phyloP scores from a whole-genome alignment of 2,113 vertebrate genomes.

The Oenanthe oenanthe region DNA sequence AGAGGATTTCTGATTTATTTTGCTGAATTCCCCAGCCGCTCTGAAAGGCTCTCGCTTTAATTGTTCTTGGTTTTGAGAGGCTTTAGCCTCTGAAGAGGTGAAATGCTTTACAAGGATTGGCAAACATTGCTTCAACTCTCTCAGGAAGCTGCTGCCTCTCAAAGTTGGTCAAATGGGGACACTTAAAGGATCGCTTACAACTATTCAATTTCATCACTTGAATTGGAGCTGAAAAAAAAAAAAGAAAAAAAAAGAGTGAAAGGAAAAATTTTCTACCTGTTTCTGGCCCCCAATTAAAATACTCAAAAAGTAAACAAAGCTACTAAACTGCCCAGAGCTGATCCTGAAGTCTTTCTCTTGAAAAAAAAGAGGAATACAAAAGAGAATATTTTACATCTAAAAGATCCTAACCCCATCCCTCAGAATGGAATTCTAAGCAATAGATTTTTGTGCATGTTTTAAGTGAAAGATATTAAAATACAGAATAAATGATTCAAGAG shows the following conservation, averaged over 20 bases:
- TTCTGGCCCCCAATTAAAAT: neutral
- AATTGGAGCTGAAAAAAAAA: neutral
- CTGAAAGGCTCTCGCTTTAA: constrained; percentile 83
- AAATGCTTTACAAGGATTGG: constrained; percentile 79
- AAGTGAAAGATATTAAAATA: constrained; percentile 57
- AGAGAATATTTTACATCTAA: neutral
- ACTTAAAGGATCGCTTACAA: constrained; percentile 58
- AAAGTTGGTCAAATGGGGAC: constrained; percentile 58
- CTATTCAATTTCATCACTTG: constrained; percentile 14
- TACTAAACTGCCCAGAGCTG: neutral
- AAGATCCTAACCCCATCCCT: neutral
- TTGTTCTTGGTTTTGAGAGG: constrained; percentile 84
- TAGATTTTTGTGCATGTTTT: neutral
- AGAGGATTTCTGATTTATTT: constrained; percentile 84
- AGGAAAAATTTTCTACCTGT: neutral
- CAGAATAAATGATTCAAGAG: constrained; percentile 53
- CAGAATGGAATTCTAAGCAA: constrained; percentile 17
- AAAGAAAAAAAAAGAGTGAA: neutral
- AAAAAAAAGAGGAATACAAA: neutral
- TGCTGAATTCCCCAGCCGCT: constrained; percentile 78
- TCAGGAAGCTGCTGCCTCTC: constrained; percentile 64
- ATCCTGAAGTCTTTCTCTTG: neutral
- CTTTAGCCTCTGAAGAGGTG: constrained; percentile 80
- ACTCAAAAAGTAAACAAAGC: neutral
- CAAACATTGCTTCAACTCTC: constrained; percentile 69